phyloP scores from a whole-genome alignment of 35 echinoderm and acorn worm genomes.

The Nesometra sesokonis region DNA sequence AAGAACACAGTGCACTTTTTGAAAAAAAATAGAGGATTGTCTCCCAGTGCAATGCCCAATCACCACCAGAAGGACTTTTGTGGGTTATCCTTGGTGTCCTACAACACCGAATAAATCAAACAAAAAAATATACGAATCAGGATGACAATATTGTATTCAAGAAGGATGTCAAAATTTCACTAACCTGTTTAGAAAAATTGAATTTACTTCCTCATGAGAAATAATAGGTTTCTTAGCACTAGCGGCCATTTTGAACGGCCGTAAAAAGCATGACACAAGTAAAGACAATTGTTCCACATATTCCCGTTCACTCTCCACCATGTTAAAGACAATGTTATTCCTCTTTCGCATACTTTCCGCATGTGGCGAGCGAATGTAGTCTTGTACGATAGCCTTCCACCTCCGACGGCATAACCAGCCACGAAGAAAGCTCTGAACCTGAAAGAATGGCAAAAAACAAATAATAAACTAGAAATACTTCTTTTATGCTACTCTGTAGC shows the following conservation, averaged over 20 bases:
- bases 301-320: constrained; percentile 95
- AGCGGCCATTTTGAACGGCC: constrained; percentile 97
- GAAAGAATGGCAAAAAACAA: background rate
- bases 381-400: constrained; percentile 97
- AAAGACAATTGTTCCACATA: constrained; percentile 96
- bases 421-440: constrained; percentile 98
- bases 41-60: too few relatives aligned
- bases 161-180: background rate
- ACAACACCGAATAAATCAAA: too few relatives aligned
- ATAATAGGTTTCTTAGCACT: constrained; percentile 96
- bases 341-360: constrained; percentile 98
- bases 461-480: too few relatives aligned
- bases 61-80: too few relatives aligned
- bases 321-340: constrained; percentile 93
- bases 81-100: too few relatives aligned
- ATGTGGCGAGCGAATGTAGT: constrained; percentile 93
- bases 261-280: constrained; percentile 80
- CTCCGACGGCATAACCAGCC: constrained; percentile 84
- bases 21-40: too few relatives aligned
- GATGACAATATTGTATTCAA: too few relatives aligned
- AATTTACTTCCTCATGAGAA: constrained; percentile 96
- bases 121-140: too few relatives aligned
- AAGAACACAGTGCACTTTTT: too few relatives aligned
- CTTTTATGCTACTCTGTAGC: too few relatives aligned
- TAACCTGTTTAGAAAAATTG: constrained; percentile 96